Evolutionary conservation across 2,797 vertebrate species (phyloP), one percentile per base, ranked within the genome.

Genomic region (Luscinia megarhynchos): DNA sequence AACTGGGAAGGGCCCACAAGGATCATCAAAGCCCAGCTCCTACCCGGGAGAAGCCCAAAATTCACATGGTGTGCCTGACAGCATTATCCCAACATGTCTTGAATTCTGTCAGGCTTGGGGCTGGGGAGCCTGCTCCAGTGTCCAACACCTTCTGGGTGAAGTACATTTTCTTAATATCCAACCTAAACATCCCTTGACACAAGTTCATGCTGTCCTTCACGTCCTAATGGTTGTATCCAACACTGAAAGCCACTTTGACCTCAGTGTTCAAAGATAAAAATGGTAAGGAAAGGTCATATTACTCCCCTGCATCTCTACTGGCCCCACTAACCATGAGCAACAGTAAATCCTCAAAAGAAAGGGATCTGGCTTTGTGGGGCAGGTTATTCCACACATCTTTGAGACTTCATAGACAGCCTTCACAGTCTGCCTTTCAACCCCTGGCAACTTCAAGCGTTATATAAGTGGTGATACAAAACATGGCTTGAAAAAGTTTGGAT

Each of bases 1-100:
- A 48, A 45, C 15, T 54, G 80, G 32, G 15, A 18, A n/a, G 34
- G 13, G 24, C 30, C n/a, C 53, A 78, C 26, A 41, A 48, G 7
- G 10, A 40, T 13, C 51, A 83, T 51, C 21, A 58, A 64, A 89
- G n/a, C 15, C 30, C 29, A 51, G 1, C 24, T 51, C 57, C 73
- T 84, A 11, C 26, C 16, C 6, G 41, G 40, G 50, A 55, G 22
- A 48, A 53, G 13, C 26, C 26, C 46, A 15, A 36, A 72, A 72
- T 29, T 32, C 18, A 32, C 34, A 59, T 0, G 0, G 6, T 21
- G 40, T 54, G 53, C 22, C 30, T 48, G 32, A 66, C 3, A 66
- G 13, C 13, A 29, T 48, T 29, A 8, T 66, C 53, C 53, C 43
- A 89, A 59, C 3, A 14, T 2, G 3, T 6, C 22, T 54, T 4